Percentiles rank a stretch among this genome's conserved stretches.
Conservation (phyloP, 2,888 invertebrate genomes). For the Pachliopta kotzebuea region DNA sequence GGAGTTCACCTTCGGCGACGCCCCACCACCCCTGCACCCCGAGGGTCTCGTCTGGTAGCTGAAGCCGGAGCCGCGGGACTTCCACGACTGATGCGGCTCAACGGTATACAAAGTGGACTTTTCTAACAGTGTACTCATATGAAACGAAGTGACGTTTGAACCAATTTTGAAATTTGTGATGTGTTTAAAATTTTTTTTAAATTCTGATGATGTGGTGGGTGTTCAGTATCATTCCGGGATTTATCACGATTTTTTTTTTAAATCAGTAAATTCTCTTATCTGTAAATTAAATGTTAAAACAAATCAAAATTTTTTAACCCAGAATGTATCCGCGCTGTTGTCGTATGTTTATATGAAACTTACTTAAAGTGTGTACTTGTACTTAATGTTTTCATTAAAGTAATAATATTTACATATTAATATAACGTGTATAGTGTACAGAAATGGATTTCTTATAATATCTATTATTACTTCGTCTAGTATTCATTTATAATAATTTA, state of each 20-base stretch:
- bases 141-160: constrained; percentile 35
- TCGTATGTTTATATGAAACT: not conserved
- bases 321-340: not conserved
- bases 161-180: constrained; percentile 22
- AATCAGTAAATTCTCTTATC: too few relatives aligned
- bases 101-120: constrained; percentile 71
- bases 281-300: not conserved
- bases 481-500: constrained; percentile 58
- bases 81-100: constrained; percentile 81
- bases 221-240: constrained; percentile 22
- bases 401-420: constrained; percentile 32
- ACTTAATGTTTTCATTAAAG: constrained; percentile 24
- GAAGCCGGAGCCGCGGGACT: constrained; percentile 81
- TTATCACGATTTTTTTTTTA: not conserved
- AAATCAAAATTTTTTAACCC: not conserved
- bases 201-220: constrained; percentile 1
- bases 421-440: constrained; percentile 59
- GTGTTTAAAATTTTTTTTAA: constrained; percentile 21
- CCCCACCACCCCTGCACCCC: constrained; percentile 72
- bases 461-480: constrained; percentile 52
- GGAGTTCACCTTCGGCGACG: constrained; percentile 83
- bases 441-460: constrained; percentile 60
- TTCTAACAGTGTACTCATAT: constrained; percentile 46
- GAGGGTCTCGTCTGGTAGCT: constrained; percentile 80
- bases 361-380: constrained; percentile 20